Evolutionary conservation across 2,888 invertebrate species (phyloP).

Genomic region (Yponomeuta malinellus): DNA sequence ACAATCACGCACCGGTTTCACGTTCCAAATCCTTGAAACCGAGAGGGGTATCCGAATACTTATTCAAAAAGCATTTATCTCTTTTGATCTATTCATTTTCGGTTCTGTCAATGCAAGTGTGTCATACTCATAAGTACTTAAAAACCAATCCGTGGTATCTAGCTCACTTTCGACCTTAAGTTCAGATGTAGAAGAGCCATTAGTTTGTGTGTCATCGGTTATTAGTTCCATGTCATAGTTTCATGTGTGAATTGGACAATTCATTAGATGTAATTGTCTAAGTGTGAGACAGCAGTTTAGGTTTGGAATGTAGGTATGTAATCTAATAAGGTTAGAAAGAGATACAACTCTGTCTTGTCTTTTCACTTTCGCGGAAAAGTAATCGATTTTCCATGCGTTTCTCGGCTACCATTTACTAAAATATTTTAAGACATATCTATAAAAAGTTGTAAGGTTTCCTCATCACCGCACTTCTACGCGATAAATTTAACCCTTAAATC

Average conservation of each 20-base stretch:
- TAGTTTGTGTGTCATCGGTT: conserved; percentile 15
- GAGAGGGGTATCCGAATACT: conserved; percentile 8
- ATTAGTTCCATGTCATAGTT: conserved; percentile 55
- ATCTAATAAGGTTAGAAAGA: background rate
- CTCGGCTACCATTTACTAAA: too few species aligned
- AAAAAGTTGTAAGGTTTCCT: too few species aligned
- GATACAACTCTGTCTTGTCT: background rate
- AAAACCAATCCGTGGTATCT: background rate
- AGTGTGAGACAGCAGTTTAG: conserved; percentile 49
- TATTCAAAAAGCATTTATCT: conserved; percentile 9
- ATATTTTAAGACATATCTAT: too few species aligned
- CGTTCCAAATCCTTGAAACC: conserved; percentile 1
- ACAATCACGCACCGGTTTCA: background rate
- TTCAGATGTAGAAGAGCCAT: background rate
- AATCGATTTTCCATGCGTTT: too few species aligned
- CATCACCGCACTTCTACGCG: background rate
- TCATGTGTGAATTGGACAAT: conserved; percentile 60
- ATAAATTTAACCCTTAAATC: background rate
- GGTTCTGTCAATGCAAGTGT: conserved; percentile 6
- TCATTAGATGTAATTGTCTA: conserved; percentile 67
- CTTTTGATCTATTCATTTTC: conserved; percentile 13
- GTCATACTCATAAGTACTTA: conserved; percentile 5
- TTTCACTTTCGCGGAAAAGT: too few species aligned
- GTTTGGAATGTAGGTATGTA: background rate
- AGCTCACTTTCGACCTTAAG: background rate